phyloP scores from a whole-genome alignment of 2,113 vertebrate genomes.

The Gobiocypris rarus region DNA sequence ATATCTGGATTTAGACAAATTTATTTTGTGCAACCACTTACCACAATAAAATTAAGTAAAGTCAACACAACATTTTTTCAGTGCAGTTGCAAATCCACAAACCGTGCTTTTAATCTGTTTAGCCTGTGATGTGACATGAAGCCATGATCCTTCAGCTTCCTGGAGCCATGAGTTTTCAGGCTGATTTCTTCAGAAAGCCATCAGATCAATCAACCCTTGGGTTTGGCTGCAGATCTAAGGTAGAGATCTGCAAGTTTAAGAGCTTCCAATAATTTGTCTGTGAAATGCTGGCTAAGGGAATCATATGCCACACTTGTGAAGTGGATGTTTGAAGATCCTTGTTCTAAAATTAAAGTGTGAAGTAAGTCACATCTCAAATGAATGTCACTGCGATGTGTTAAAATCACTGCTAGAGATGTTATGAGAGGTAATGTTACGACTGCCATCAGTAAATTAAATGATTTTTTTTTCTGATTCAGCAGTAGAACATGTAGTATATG shows the following conservation, averaged over 20 bases:
- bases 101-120: too few species aligned
- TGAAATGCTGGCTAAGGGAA: slow-evolving; percentile 9
- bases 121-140: too few species aligned
- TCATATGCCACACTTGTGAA: slow-evolving; percentile 7
- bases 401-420: slow-evolving; percentile 11
- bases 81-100: too few species aligned
- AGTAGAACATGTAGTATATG: not conserved
- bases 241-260: not conserved
- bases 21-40: too few species aligned
- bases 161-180: too few species aligned
- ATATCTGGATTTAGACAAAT: too few species aligned
- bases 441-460: not conserved
- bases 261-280: not conserved
- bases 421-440: not conserved
- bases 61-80: too few species aligned
- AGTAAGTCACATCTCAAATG: not conserved
- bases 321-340: not conserved
- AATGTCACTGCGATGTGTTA: not conserved
- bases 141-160: too few species aligned
- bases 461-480: not conserved
- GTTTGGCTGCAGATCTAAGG: not conserved
- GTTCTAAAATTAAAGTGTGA: slow-evolving; percentile 23
- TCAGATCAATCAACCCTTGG: not conserved
- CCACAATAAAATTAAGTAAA: too few species aligned
- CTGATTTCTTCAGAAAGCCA: not conserved